Evolutionary conservation across 2,888 invertebrate species (phyloP).

Genomic region (Thereva unica): DNA sequence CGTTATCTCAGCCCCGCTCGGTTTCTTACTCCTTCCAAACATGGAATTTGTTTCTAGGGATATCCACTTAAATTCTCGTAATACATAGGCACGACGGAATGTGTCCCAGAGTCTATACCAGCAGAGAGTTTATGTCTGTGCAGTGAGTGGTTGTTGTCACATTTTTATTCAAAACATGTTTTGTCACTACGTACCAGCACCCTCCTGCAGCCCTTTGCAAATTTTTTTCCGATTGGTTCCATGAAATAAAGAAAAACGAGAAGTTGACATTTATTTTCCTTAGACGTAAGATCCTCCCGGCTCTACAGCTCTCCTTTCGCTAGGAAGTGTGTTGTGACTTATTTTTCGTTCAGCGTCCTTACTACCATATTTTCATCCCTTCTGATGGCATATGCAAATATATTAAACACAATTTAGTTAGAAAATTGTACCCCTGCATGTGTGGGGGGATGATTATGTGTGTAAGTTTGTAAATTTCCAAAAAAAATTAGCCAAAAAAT

Average conservation of each 20-base stretch:
- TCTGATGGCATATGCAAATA: conserved; percentile 17
- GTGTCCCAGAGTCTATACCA: conserved; percentile 1
- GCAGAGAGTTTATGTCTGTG: background rate
- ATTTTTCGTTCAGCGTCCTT: background rate
- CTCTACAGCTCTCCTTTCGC: conserved; percentile 5
- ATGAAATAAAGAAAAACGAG: conserved; percentile 27
- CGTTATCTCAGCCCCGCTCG: too few species aligned
- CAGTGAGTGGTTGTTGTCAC: conserved; percentile 13
- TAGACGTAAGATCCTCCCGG: conserved; percentile 14
- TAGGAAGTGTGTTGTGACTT: conserved; percentile 6
- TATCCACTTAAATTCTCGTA: conserved; percentile 25
- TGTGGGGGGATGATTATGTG: conserved; percentile 2
- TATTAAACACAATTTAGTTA: conserved; percentile 31
- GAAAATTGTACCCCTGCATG: conserved; percentile 19
- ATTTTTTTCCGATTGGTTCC: conserved; percentile 31
- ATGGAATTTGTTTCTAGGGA: conserved; percentile 29
- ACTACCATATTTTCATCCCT: conserved; percentile 5
- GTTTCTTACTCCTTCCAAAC: conserved; percentile 13
- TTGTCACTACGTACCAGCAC: conserved; percentile 26
- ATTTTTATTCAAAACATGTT: conserved; percentile 35
- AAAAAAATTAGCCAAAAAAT: too few species aligned
- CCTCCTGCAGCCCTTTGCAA: conserved; percentile 28
- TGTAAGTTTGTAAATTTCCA: too few species aligned
- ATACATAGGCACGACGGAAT: conserved; percentile 9
- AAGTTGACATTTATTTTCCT: conserved; percentile 33